Conservation (phyloP, 2,797 vertebrate genomes). For the Oreochromis mossambicus region DNA sequence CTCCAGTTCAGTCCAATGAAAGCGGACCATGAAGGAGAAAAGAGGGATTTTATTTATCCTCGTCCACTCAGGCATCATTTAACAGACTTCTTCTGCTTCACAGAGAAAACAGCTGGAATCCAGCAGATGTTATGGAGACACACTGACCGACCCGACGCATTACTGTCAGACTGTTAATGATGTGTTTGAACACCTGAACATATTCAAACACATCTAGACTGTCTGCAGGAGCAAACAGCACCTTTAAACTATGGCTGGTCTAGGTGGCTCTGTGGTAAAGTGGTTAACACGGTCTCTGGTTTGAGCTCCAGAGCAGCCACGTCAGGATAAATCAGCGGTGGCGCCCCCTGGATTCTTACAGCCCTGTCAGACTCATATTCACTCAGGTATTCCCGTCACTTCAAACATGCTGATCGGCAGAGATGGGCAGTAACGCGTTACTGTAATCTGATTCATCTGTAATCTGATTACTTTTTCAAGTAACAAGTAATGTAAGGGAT, state of each 20-base stretch:
- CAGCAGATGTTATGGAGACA: not conserved
- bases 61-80: not conserved
- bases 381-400: not conserved
- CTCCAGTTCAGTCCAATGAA: not conserved
- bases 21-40: not conserved
- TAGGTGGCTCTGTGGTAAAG: not conserved
- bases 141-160: not conserved
- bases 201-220: not conserved
- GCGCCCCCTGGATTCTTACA: not conserved
- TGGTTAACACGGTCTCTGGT: not conserved
- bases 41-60: not conserved
- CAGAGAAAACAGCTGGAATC: not conserved
- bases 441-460: too few relatives aligned
- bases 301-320: not conserved
- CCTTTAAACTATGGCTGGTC: not conserved
- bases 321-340: not conserved
- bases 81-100: not conserved
- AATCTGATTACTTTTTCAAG: too few relatives aligned
- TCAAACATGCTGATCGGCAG: not conserved
- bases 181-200: not conserved
- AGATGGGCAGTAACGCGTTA: too few relatives aligned
- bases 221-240: not conserved
- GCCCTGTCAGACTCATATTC: not conserved
- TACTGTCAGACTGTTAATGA: not conserved
- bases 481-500: too few relatives aligned